These are phyloP conservation scores for Monochamus alternatus DNA, from an alignment of 2,888 invertebrate species.

Conservation along the genomic window DNA sequence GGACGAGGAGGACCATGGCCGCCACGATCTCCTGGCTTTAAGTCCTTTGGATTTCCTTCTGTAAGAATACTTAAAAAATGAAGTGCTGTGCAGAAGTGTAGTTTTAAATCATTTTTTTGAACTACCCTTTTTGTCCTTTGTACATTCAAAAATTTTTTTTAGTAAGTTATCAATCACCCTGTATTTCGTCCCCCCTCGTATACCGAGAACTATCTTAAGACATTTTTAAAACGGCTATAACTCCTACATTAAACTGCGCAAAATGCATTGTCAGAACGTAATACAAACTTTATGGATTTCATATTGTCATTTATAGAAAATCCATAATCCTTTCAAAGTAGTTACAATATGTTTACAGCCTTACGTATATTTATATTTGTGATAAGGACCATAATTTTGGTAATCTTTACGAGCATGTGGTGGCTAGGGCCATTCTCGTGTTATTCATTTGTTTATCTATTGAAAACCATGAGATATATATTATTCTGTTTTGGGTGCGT, in stretches of 20 bases:
- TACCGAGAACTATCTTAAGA: conserved; percentile 14
- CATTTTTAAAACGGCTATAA: conserved; percentile 32
- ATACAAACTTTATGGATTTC: conserved; percentile 38
- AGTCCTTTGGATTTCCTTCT: too few species aligned
- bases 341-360: conserved; percentile 17
- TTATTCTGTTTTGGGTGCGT: conserved; percentile 38
- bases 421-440: conserved; percentile 25
- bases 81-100: too few species aligned
- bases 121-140: too few species aligned
- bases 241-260: conserved; percentile 19
- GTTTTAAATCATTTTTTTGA: too few species aligned
- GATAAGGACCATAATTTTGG: conserved; percentile 23
- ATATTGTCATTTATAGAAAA: conserved; percentile 40
- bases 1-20: too few species aligned
- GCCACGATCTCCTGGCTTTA: too few species aligned
- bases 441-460: conserved; percentile 37
- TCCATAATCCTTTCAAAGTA: conserved; percentile 34
- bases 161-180: too few species aligned
- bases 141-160: too few species aligned
- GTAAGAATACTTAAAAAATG: too few species aligned
- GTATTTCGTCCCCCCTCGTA: not conserved
- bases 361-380: conserved; percentile 17
- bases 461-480: conserved; percentile 32
- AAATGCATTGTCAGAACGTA: conserved; percentile 37
- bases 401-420: conserved; percentile 22